Conservation (phyloP, 2,888 invertebrate genomes). For the Zonitis immaculata region DNA sequence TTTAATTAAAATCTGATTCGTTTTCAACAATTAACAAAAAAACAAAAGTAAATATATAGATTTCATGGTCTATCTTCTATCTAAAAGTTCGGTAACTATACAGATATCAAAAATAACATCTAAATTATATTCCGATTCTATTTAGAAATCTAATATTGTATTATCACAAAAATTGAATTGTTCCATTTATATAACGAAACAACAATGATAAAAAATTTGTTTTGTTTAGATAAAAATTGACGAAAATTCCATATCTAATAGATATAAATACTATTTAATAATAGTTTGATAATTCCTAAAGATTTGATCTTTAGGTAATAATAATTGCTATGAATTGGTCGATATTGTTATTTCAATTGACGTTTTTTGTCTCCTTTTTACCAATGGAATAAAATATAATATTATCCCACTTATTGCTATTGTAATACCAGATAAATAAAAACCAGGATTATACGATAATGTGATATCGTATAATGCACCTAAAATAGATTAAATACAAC, state of each 20-base stretch:
- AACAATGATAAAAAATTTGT: not conserved
- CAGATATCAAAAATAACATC: not conserved
- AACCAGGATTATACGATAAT: slow-evolving; percentile 78
- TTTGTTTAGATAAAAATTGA: not conserved
- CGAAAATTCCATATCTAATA: not conserved
- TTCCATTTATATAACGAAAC: not conserved
- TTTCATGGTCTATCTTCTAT: not conserved
- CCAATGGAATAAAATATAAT: slow-evolving; percentile 74
- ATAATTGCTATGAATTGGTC: slow-evolving; percentile 40
- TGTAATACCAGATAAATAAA: slow-evolving; percentile 80
- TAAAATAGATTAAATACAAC: slow-evolving; percentile 48
- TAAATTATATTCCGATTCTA: not conserved
- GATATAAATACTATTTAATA: not conserved
- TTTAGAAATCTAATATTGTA: not conserved
- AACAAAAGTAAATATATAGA: not conserved
- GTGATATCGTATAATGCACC: slow-evolving; percentile 79
- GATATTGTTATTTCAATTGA: slow-evolving; percentile 23
- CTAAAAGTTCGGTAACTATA: not conserved
- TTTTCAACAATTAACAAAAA: not conserved
- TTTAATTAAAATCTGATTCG: too few species aligned
- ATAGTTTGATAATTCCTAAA: slow-evolving; percentile 2
- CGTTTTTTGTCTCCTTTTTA: slow-evolving; percentile 55
- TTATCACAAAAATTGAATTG: slow-evolving; percentile 17
- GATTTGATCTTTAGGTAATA: not conserved
- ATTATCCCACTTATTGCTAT: slow-evolving; percentile 85